Evolutionary conservation across 2,888 invertebrate species (phyloP), one percentile per base, ranked within the genome.

Genomic region (Sarcophaga carnaria): DNA sequence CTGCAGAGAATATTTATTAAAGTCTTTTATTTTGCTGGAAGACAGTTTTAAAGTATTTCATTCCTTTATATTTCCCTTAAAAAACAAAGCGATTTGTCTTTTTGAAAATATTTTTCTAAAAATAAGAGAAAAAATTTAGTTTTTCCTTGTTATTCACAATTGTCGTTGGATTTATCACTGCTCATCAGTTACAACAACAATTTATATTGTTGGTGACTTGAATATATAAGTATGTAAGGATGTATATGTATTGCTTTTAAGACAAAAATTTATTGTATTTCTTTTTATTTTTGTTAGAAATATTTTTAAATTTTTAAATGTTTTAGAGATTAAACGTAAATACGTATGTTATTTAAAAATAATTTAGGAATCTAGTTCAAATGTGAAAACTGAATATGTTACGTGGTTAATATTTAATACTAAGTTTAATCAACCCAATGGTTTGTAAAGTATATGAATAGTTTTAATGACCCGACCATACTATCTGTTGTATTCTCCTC

Each of bases 111-210:
- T 54, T 27, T 66, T 17, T 14, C 62, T 1, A 47, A 47, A 22
- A 47, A 70, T 22, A 22, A 69, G 47, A 47, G 22, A 47, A 62
- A 60, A 45, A 64, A 64, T 2, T 12, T 1, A 20, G 49, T 49
- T 54, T 54, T 54, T 54, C 54, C 14, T 54, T 27, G 25, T 64
- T 75, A 66, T 76, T 76, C 45, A 59, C 66, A 77, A 59, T 77
- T 77, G 67, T 77, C 37, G 59, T 59, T 67, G 66, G 37, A 77
- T 77, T 59, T 77, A 27, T 77, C 14, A 77, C 27, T 77, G 54
- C 49, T 49, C 64, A n/a, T 63, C 20, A 10, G 25, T 47, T 14
- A 54, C 54, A 54, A 54, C 17, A 54, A 54, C 14, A 5, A 17
- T 54, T 54, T 54, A 14, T 14, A 54, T 17, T 14, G 12, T 54